Base-by-base conservation (phyloP, 2,113 vertebrate genomes). In the Parotia lawesii region DNA sequence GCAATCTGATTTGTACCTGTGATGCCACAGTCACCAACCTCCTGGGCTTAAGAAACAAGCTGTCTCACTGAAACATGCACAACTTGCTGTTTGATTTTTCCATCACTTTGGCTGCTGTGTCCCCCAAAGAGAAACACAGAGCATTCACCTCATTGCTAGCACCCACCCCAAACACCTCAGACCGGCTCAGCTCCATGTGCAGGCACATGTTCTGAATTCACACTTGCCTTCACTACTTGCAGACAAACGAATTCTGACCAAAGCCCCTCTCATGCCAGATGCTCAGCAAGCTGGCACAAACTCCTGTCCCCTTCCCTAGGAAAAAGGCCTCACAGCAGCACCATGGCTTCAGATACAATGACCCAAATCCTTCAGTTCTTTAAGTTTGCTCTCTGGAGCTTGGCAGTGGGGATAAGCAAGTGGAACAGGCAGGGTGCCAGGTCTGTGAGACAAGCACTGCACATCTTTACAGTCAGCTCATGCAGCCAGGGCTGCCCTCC, bases 91-190 rank as follows among this genome's bases (percentile, higher is more conserved):
- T 71, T 20, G 70, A 44, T 81, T 74, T 87, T 33, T 33, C 5
- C 23, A 44, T 10, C 42, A 33, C 44, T 89, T 62, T 0, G 0
- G 47, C 85, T 87, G 42, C 61, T 37, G 15, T 2, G 1, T 33
- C 10, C n/a, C 45, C 33, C 33, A 16, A 22, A 60, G 21, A 66
- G 42, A 61, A 76, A 33, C 15, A 42, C 9, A 56, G 35, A 17
- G 7, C 18, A 60, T 40, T 42, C 42, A 42, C 20, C 50, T 37
- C 61, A 62, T 18, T 1, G 1, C 45, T 40, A 50, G 50, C 5
- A 27, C 9, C 11, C 11, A 13, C 54, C 37, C 2, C 23, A 42
- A 20, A 4, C n/a, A 70, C 18, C 62, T 48, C 28, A 3, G n/a
- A 16, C 24, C 12, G 69, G 69, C 64, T 79, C 80, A 69, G 64